phyloP scores from a whole-genome alignment of 2,113 vertebrate genomes.

The Neopipo cinnamomea region DNA sequence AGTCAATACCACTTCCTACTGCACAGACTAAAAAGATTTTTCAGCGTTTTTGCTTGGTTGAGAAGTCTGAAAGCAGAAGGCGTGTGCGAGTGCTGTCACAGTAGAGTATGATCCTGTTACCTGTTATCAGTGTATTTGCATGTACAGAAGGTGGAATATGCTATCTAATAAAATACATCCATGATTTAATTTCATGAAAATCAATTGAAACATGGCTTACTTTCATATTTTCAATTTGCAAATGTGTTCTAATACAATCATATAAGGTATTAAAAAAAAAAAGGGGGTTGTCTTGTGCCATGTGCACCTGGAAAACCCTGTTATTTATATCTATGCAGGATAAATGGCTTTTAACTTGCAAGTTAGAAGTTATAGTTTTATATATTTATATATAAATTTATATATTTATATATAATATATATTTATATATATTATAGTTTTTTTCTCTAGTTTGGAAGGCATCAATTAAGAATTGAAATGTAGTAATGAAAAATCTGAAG shows the following conservation, averaged over 20 bases:
- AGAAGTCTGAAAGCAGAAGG: not conserved
- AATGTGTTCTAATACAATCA: not conserved
- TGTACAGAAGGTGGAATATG: not conserved
- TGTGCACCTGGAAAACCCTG: not conserved
- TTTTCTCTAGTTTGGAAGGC: not conserved
- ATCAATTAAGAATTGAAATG: not conserved
- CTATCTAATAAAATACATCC: not conserved
- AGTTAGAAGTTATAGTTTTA: no score
- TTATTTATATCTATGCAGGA: not conserved
- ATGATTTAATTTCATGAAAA: not conserved
- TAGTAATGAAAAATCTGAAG: not conserved
- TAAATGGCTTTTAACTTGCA: not conserved
- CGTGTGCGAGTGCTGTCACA: not conserved
- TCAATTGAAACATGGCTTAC: not conserved
- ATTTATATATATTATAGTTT: no score
- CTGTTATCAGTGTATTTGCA: not conserved
- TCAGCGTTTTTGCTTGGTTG: rapidly evolving
- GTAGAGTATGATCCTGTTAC: not conserved
- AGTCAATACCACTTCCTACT: not conserved
- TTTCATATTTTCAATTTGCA: not conserved
- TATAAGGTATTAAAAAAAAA: not conserved
- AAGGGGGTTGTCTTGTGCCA: not conserved
- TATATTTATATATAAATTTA: no score
- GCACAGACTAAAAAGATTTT: not conserved
- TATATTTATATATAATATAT: no score